Conservation (phyloP, 2,797 vertebrate genomes). For the Galagoides demidoff region DNA sequence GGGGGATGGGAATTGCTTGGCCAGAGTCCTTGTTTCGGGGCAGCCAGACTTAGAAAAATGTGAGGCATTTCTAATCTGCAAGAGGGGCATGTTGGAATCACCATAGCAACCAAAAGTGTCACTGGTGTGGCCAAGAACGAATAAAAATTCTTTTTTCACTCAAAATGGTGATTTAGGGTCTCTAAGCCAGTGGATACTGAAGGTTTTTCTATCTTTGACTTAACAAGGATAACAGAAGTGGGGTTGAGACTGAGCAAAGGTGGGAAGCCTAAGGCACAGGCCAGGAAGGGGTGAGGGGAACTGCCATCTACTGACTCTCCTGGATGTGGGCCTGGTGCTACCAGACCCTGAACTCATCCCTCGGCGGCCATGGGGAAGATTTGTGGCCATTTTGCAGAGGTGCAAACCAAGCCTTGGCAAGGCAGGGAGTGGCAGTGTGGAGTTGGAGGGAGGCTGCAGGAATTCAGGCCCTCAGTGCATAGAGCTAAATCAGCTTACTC, state of each 20-base stretch:
- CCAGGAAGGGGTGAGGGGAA: not conserved
- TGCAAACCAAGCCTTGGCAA: not conserved
- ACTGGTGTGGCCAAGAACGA: not conserved
- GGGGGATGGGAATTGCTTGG: not conserved
- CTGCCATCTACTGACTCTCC: rapidly evolving
- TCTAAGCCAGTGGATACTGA: not conserved
- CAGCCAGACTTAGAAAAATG: not conserved
- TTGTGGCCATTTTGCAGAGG: not conserved
- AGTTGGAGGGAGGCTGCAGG: not conserved
- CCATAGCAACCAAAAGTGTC: not conserved
- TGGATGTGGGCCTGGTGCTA: too few relatives aligned
- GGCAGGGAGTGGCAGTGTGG: not conserved
- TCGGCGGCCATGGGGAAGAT: not conserved
- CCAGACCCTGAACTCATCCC: not conserved
- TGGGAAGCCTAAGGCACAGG: not conserved
- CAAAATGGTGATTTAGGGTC: not conserved
- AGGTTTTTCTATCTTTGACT: not conserved
- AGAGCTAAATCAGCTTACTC: not conserved
- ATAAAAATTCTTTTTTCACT: not conserved
- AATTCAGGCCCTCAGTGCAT: not conserved
- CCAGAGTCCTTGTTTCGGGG: not conserved
- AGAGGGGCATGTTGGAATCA: not conserved
- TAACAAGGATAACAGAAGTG: not conserved
- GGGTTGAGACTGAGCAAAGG: not conserved
- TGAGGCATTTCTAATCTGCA: not conserved